Conservation (phyloP, 2,888 invertebrate genomes). For the Mythimna lalbum region DNA sequence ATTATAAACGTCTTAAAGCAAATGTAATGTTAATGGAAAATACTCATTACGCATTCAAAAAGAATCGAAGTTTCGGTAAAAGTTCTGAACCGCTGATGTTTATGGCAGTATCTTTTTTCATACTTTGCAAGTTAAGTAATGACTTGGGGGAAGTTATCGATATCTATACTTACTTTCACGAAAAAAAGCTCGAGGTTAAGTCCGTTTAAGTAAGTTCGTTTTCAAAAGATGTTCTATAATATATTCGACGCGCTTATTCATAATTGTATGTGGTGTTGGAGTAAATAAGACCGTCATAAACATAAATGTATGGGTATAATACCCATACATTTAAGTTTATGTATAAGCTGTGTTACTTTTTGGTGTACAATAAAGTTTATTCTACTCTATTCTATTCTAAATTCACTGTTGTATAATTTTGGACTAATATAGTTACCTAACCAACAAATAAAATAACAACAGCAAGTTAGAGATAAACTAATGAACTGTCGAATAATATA, state of each 20-base stretch:
- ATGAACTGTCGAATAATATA: neutral
- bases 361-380: no score
- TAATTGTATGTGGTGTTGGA: no score
- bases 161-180: slow-evolving; percentile 10
- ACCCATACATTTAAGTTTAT: no score
- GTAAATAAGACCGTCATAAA: no score
- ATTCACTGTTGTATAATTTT: no score
- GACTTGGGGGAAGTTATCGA: slow-evolving; percentile 35
- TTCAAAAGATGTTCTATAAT: neutral
- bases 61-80: slow-evolving; percentile 31
- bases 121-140: slow-evolving; percentile 33
- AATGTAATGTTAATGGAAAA: slow-evolving; percentile 46
- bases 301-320: no score
- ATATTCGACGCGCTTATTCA: no score
- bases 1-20: slow-evolving; percentile 1
- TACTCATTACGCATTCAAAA: slow-evolving; percentile 41
- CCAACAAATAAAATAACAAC: neutral
- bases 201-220: slow-evolving; percentile 7
- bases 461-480: slow-evolving; percentile 17
- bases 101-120: slow-evolving; percentile 32
- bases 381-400: no score
- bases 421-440: neutral
- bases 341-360: no score
- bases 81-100: slow-evolving; percentile 38
- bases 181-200: slow-evolving; percentile 10